Conservation (phyloP, 2,888 invertebrate species). For the Hirtodrosophila histrioides region DNA sequence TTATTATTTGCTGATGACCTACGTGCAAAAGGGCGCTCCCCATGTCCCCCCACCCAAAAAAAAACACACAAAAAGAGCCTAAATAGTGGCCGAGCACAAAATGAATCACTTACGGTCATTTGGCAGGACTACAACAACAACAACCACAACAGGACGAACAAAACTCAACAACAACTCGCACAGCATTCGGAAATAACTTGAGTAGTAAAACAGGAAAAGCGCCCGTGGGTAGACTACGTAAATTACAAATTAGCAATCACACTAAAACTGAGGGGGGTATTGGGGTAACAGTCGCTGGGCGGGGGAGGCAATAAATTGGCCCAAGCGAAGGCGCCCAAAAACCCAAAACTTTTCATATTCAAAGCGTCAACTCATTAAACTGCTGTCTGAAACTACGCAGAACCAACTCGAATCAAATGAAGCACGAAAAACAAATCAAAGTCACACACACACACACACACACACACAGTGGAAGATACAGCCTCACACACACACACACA, state of each 20-base stretch:
- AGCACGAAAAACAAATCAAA: conserved; percentile 80
- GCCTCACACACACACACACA: conserved; percentile 18
- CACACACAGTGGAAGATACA: conserved; percentile 27
- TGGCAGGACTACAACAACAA: conserved; percentile 29
- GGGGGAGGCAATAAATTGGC: conserved; percentile 65
- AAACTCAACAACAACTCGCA: conserved; percentile 14
- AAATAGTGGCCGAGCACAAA: conserved; percentile 61
- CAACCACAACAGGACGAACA: conserved; percentile 19
- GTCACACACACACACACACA: conserved; percentile 40
- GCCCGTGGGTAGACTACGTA: conserved; percentile 73
- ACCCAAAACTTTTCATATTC: conserved; percentile 74
- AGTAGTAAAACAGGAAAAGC: conserved; percentile 66
- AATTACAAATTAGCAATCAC: conserved; percentile 82
- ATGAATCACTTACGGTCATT: conserved; percentile 77
- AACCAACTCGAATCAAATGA: conserved; percentile 67
- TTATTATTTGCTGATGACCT: conserved; percentile 82
- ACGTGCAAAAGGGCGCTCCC: conserved; percentile 66
- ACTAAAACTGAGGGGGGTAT: conserved; percentile 59
- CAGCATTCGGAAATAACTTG: conserved; percentile 42
- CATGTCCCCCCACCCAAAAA: conserved; percentile 2
- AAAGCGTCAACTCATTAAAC: conserved; percentile 80
- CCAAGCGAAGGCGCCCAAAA: not conserved
- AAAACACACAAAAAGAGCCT: conserved; percentile 31
- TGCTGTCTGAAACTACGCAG: conserved; percentile 64
- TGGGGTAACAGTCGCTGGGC: not conserved